A percentile compares a stretch with the other conserved stretches of the same genome.
Conservation (phyloP, 2,797 vertebrate species). For the Gastrophryne carolinensis region DNA sequence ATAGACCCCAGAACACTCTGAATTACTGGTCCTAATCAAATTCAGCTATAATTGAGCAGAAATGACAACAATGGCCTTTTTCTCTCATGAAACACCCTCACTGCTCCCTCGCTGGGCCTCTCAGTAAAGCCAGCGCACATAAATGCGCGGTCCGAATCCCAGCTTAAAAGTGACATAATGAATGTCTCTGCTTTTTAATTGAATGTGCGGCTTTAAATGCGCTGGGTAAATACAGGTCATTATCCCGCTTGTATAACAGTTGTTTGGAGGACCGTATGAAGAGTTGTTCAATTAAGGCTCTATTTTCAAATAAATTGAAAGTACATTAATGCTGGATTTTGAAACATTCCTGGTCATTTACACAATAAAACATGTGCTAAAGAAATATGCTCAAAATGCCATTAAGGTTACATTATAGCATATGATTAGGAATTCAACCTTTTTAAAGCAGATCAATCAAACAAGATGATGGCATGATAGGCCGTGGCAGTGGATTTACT, state of each 20-base stretch:
- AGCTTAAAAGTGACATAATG: conserved; percentile 48
- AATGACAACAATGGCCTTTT: conserved; percentile 24
- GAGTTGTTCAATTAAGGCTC: conserved; percentile 37
- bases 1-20: conserved; percentile 6
- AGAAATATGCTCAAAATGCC: neutral
- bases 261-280: conserved; percentile 40
- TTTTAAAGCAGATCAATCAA: too few species aligned
- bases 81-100: conserved; percentile 28
- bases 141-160: conserved; percentile 35
- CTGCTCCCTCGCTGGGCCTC: conserved; percentile 30
- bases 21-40: conserved; percentile 34
- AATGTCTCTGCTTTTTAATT: conserved; percentile 44
- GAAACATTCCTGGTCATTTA: conserved; percentile 9
- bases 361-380: neutral
- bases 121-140: conserved; percentile 25
- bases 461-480: too few species aligned
- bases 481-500: too few species aligned
- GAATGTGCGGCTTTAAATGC: conserved; percentile 37
- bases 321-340: conserved; percentile 3
- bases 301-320: conserved; percentile 35
- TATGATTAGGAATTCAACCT: too few species aligned
- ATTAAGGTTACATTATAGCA: neutral
- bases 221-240: conserved; percentile 46
- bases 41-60: conserved; percentile 41
- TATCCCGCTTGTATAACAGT: conserved; percentile 44